Evolutionary conservation across 2,113 vertebrate species (phyloP), one percentile per base, ranked within the genome.

Genomic region (Nestor notabilis): DNA sequence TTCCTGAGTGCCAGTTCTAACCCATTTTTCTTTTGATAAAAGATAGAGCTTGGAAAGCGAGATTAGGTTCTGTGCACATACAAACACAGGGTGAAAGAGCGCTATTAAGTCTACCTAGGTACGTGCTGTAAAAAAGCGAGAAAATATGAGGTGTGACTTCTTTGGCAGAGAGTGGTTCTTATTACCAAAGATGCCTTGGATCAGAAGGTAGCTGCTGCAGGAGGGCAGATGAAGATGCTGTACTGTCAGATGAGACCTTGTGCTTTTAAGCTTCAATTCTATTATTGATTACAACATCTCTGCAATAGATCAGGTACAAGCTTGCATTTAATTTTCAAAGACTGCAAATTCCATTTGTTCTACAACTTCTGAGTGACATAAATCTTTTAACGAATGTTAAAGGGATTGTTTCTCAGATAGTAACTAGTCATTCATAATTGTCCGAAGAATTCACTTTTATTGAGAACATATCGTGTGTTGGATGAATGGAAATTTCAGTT

Each of bases 241-340:
- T 66, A 21, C 49, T 78, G 75, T 86, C 77, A 78, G 81, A 82
- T 65, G 39, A 95, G 69, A 72, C n/a, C 79, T n/a, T 11, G 14
- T 83, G 69, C 87, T 96, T 95, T 95, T 86, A 82, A 95, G 56
- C 58, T 94, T 97, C 78, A 96, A 52, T 71, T 86, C 88, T 33
- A 66, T 93, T 94, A 96, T 97, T 95, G 87, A 97, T 97, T 97
- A 84, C 83, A 92, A 81, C 43, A n/a, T 33, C 79, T 47, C 72
- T 88, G 37, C 55, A 87, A 92, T 85, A 96, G 93, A 84, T 93
- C 88, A 83, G 84, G 69, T 94, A 92, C 88, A 95, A 95, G 89
- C 64, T 52, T 76, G 81, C 84, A 85, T 93, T 97, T 77, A 84
- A 91, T 89, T 97, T 96, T 97, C 94, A 93, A 95, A 94, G 95